Evolutionary conservation across 2,113 vertebrate genomes (phyloP).

Genomic region (Saguinus imperator): DNA sequence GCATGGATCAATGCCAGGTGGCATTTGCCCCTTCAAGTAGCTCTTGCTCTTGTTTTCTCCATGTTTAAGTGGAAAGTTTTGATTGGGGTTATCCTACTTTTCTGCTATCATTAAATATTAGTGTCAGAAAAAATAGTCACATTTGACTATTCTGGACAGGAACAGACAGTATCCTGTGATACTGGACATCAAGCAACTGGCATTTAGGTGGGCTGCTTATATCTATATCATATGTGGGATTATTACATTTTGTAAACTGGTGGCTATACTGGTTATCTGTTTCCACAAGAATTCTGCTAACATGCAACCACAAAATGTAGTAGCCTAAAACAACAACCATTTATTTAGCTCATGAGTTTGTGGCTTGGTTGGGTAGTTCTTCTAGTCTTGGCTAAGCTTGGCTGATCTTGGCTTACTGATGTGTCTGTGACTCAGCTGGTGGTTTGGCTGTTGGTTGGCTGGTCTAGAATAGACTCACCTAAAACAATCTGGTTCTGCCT

Average conservation of each 20-base stretch:
- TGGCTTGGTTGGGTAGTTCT: slow-evolving; percentile 45
- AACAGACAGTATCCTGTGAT: neutral
- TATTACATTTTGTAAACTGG: slow-evolving; percentile 49
- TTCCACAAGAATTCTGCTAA: slow-evolving; percentile 72
- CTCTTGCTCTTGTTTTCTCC: neutral
- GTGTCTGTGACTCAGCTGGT: slow-evolving; percentile 45
- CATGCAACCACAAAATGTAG: slow-evolving; percentile 59
- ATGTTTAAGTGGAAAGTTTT: neutral
- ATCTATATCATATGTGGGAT: slow-evolving; percentile 52
- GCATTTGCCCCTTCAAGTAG: neutral
- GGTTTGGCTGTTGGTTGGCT: slow-evolving; percentile 39
- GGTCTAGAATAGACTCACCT: slow-evolving; percentile 44
- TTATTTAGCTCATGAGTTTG: slow-evolving; percentile 65
- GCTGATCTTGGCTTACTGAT: slow-evolving; percentile 54
- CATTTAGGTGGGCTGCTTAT: slow-evolving; percentile 11
- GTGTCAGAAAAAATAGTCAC: slow-evolving; percentile 15
- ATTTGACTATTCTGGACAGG: neutral
- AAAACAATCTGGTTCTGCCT: slow-evolving; percentile 32
- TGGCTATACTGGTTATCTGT: slow-evolving; percentile 55
- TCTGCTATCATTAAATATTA: slow-evolving; percentile 43
- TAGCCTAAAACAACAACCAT: slow-evolving; percentile 64
- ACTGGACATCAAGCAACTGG: neutral
- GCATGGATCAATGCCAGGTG: neutral
- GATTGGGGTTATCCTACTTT: slow-evolving; percentile 4
- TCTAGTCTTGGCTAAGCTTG: slow-evolving; percentile 35